Evolutionary conservation across 2,888 invertebrate genomes (phyloP).

Genomic region (Drosophila vallismaia): DNA sequence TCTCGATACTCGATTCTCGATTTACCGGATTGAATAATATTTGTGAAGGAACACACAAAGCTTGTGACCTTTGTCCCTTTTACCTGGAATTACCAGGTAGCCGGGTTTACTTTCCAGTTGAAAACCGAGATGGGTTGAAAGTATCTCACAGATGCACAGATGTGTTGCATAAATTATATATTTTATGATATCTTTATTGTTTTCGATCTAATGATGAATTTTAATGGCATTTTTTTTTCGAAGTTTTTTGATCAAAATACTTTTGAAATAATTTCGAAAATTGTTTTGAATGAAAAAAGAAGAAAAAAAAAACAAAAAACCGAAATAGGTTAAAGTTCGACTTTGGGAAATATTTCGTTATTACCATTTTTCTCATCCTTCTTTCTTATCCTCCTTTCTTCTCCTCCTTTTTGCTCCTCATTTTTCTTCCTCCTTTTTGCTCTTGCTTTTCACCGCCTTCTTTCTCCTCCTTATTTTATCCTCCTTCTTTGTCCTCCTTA

Average conservation of each 20-base stretch:
- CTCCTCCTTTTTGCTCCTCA: too few relatives aligned
- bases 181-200: too few relatives aligned
- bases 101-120: not conserved
- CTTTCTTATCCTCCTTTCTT: not conserved
- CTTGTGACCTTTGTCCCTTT: slow-evolving; percentile 2
- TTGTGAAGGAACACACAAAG: not conserved
- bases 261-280: not conserved
- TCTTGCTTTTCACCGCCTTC: too few relatives aligned
- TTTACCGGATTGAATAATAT: too few relatives aligned
- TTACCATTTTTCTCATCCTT: not conserved
- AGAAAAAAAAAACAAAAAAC: not conserved
- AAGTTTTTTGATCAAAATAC: not conserved
- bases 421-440: too few relatives aligned
- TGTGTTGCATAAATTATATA: not conserved
- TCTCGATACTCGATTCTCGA: not conserved
- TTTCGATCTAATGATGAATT: not conserved
- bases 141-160: not conserved
- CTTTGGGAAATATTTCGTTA: not conserved
- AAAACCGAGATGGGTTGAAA: not conserved
- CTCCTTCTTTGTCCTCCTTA: not conserved
- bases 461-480: not conserved
- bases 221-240: not conserved
- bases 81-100: not conserved
- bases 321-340: not conserved
- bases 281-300: not conserved